Evolutionary conservation across 2,888 invertebrate genomes (phyloP).

Genomic region (Alviniconcha strummeri): DNA sequence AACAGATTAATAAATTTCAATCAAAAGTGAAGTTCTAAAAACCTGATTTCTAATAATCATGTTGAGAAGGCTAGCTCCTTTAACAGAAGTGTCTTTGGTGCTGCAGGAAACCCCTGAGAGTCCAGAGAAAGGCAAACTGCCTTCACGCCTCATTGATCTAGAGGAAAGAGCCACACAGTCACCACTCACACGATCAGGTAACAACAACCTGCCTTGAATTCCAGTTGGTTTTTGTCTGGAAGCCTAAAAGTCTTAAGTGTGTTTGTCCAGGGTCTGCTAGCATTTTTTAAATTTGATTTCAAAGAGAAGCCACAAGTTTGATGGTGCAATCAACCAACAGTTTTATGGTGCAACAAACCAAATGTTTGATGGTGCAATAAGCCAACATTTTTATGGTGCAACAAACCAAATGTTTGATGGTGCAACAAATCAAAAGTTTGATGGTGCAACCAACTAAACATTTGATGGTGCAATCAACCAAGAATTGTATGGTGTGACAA

Average conservation of each 20-base stretch:
- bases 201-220: background rate
- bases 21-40: no score
- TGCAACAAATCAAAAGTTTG: background rate
- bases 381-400: background rate
- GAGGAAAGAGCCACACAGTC: conserved; percentile 10
- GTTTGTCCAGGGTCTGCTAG: no score
- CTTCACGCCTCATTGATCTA: background rate
- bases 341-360: background rate
- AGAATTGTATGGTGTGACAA: background rate
- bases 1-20: background rate
- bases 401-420: background rate
- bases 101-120: conserved; percentile 23
- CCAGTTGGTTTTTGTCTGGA: background rate
- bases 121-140: background rate
- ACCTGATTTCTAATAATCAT: no score
- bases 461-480: background rate
- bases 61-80: no score
- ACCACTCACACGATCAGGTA: conserved; percentile 30
- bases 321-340: background rate
- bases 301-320: background rate
- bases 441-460: background rate
- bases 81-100: no score
- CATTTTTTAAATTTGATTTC: background rate
- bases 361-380: background rate
- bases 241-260: no score